Evolutionary conservation across 1,140 invertebrate genomes (phyloP).

Genomic region (Hyles vespertilio): DNA sequence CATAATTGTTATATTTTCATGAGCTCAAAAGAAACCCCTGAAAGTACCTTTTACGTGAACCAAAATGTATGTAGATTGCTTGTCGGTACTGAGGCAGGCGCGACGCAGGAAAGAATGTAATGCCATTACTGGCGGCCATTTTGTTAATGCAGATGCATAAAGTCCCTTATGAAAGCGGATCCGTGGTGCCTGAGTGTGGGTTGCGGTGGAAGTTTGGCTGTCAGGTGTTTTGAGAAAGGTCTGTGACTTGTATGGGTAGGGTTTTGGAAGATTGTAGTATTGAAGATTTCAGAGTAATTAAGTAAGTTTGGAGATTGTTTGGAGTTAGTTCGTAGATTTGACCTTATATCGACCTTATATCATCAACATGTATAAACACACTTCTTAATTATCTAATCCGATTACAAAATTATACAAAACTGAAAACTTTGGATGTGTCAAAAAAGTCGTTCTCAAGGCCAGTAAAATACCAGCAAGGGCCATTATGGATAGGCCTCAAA

Average conservation of each 20-base stretch:
- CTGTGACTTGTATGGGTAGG: neutral
- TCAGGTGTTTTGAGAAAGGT: neutral
- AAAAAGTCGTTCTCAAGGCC: too few relatives aligned
- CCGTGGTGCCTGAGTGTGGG: constrained; percentile 4
- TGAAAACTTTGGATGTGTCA: too few relatives aligned
- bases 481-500: too few relatives aligned
- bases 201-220: constrained; percentile 8
- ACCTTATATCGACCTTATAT: too few relatives aligned
- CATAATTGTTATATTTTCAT: too few relatives aligned
- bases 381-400: too few relatives aligned
- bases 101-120: constrained; percentile 25
- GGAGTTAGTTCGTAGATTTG: too few relatives aligned
- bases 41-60: neutral
- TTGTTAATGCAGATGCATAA: constrained; percentile 36
- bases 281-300: neutral
- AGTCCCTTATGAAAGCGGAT: constrained; percentile 21
- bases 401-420: too few relatives aligned
- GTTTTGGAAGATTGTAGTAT: neutral
- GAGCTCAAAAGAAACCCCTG: neutral
- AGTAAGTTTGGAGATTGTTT: too few relatives aligned
- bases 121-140: constrained; percentile 31
- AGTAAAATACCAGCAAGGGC: too few relatives aligned
- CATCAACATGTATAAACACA: too few relatives aligned
- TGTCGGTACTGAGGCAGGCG: constrained; percentile 7
- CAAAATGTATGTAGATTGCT: constrained; percentile 11